phyloP scores from a whole-genome alignment of 2,113 vertebrate genomes.

The Nestor notabilis region DNA sequence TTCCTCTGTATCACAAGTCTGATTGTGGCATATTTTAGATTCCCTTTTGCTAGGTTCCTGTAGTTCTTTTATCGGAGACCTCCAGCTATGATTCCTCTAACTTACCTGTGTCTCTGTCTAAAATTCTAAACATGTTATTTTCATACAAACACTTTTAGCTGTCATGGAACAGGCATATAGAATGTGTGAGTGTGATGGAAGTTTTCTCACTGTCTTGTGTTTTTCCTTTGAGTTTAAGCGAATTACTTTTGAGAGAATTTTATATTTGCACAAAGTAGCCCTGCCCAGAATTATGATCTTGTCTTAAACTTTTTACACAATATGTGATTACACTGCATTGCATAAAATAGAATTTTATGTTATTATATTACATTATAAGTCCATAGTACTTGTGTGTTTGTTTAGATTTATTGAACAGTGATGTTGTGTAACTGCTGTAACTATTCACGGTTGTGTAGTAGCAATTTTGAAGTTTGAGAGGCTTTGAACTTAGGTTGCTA shows the following conservation, averaged over 20 bases:
- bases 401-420: slow-evolving; percentile 51
- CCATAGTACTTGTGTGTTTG: slow-evolving; percentile 42
- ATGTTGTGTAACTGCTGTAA: slow-evolving; percentile 31
- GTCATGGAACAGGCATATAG: not conserved
- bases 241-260: not conserved
- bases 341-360: slow-evolving; percentile 27
- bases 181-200: not conserved
- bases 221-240: not conserved
- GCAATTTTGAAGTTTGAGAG: not conserved
- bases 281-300: slow-evolving; percentile 27
- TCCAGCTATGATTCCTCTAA: not conserved
- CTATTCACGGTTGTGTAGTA: not conserved
- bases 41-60: not conserved
- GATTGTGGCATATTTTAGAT: not conserved
- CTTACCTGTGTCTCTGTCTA: not conserved
- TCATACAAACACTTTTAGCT: not conserved
- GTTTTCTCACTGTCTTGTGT: not conserved
- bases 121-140: not conserved
- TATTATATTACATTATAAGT: not conserved
- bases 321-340: not conserved
- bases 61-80: not conserved
- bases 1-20: not conserved
- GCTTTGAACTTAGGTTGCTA: not conserved
- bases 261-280: slow-evolving; percentile 12
- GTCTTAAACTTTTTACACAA: slow-evolving; percentile 52